phyloP scores from a whole-genome alignment of 2,888 invertebrate genomes.

The Apodemia mormo region DNA sequence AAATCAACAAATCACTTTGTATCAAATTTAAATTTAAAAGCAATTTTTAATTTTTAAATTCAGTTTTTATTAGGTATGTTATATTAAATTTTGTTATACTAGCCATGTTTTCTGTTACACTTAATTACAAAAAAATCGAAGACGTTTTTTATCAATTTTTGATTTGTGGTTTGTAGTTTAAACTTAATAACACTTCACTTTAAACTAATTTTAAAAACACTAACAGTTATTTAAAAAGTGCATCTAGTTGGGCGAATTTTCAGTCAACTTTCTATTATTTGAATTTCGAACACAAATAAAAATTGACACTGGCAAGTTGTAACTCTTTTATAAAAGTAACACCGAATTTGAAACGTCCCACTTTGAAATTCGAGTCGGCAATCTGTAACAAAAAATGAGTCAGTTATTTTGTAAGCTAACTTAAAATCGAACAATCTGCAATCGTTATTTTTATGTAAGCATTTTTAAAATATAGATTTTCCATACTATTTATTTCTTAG shows the following conservation, averaged over 20 bases:
- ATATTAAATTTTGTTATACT: too few relatives aligned
- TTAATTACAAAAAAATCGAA: too few relatives aligned
- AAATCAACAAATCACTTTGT: too few relatives aligned
- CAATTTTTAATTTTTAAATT: too few relatives aligned
- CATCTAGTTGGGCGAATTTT: constrained; percentile 18
- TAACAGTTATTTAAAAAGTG: neutral
- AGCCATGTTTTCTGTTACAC: too few relatives aligned
- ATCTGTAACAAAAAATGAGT: constrained; percentile 41
- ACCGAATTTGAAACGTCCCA: constrained; percentile 23
- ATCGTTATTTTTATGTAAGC: neutral
- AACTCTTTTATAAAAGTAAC: constrained; percentile 25
- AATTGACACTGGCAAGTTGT: neutral
- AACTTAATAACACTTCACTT: neutral
- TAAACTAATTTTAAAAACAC: neutral
- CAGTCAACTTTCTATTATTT: neutral
- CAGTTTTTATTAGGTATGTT: too few relatives aligned
- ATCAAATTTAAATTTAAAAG: too few relatives aligned
- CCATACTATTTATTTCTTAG: neutral
- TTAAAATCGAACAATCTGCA: constrained; percentile 1
- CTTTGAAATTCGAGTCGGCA: constrained; percentile 18
- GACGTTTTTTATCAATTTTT: too few relatives aligned
- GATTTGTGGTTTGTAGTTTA: too few relatives aligned
- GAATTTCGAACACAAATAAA: constrained; percentile 2
- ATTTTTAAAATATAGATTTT: neutral
- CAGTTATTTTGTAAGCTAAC: constrained; percentile 26